These are phyloP conservation scores for Bombus pascuorum DNA, from an alignment of 1,140 invertebrate species.

Conservation along the genomic window DNA sequence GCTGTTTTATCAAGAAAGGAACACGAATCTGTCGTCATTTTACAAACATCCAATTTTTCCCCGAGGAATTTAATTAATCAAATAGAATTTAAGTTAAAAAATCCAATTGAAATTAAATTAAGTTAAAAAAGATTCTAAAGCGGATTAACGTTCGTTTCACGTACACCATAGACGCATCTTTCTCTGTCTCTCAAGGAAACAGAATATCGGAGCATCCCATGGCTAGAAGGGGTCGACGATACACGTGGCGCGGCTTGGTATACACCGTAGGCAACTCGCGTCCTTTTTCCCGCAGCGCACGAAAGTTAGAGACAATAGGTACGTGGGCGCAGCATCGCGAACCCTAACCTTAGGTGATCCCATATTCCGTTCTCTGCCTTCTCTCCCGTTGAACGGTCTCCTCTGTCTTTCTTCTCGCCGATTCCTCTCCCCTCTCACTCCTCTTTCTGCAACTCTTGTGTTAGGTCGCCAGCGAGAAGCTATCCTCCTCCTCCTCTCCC, in stretches of 20 bases:
- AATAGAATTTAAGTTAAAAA: not conserved
- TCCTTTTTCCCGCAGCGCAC: constrained; percentile 69
- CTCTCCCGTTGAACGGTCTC: constrained; percentile 55
- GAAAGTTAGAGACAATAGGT: constrained; percentile 75
- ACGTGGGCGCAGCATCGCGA: constrained; percentile 77
- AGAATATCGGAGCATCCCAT: constrained; percentile 62
- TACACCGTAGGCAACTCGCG: constrained; percentile 66
- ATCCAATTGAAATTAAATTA: too few species aligned
- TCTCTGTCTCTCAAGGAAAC: constrained; percentile 62
- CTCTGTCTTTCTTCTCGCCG: constrained; percentile 46
- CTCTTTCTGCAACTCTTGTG: constrained; percentile 27
- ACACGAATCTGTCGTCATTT: too few species aligned
- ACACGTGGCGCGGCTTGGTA: constrained; percentile 41
- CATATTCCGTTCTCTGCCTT: constrained; percentile 72
- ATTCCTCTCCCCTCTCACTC: constrained; percentile 50
- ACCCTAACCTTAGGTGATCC: constrained; percentile 76
- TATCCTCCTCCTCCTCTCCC: constrained; percentile 49
- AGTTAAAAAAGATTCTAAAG: too few species aligned
- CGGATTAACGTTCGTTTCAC: not conserved
- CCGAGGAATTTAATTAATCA: too few species aligned
- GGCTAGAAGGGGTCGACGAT: constrained; percentile 51
- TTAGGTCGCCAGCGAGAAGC: constrained; percentile 37
- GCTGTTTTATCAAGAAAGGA: too few species aligned
- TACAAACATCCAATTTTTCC: not conserved
- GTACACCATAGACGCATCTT: constrained; percentile 6